These are phyloP conservation scores for Cantharis flavilabris DNA, from an alignment of 2,888 invertebrate genomes.

Conservation along the genomic window DNA sequence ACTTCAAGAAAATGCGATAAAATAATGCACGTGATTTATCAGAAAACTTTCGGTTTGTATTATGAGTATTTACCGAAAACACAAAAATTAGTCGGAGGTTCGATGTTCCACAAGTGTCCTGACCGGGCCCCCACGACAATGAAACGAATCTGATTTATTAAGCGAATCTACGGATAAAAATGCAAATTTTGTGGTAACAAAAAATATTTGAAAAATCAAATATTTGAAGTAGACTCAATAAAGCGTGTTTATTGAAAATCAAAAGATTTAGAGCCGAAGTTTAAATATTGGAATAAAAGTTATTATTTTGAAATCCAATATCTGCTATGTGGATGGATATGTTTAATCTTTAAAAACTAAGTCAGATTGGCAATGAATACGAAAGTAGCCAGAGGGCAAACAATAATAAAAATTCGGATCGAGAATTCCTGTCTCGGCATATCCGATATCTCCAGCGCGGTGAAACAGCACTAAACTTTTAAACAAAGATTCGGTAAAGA, in stretches of 20 bases:
- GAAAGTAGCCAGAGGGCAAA: slow-evolving; percentile 18
- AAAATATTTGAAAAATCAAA: not conserved
- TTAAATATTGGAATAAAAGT: not conserved
- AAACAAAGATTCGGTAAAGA: slow-evolving; percentile 8
- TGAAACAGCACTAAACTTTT: slow-evolving; percentile 6
- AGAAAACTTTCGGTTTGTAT: not conserved
- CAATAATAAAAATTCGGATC: slow-evolving; percentile 17
- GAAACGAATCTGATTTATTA: not conserved
- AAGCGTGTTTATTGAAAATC: not conserved
- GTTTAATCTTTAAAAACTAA: slow-evolving; percentile 12
- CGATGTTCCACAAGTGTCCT: not conserved
- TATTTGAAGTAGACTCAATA: not conserved
- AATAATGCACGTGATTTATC: not conserved
- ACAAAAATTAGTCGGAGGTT: not conserved
- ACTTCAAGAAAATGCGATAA: not conserved
- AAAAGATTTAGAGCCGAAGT: not conserved
- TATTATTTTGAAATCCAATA: slow-evolving; percentile 1
- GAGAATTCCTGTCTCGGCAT: slow-evolving; percentile 3
- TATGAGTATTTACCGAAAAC: not conserved
- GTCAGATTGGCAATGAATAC: slow-evolving; percentile 16
- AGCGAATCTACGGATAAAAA: not conserved
- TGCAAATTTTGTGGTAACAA: not conserved
- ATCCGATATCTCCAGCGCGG: not conserved
- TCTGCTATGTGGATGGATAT: not conserved
- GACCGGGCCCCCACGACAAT: not conserved